A percentile compares a stretch with the other conserved stretches of the same genome.
These are phyloP conservation scores for Pterocles burchelli DNA, from an alignment of 2,113 vertebrate species.

Conservation along the genomic window DNA sequence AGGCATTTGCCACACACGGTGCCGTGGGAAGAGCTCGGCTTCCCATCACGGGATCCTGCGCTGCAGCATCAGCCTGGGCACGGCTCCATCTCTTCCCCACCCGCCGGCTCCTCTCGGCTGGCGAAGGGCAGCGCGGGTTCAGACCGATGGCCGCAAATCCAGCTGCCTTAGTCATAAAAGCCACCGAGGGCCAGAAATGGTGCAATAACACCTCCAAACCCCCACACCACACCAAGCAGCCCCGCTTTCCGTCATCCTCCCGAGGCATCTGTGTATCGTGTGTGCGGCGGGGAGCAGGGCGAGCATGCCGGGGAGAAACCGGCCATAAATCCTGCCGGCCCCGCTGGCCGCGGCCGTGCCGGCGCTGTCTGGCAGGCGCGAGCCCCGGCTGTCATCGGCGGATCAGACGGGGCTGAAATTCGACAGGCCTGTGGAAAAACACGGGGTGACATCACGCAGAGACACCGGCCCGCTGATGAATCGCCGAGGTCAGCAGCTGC, in stretches of 20 bases:
- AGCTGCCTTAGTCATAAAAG: background rate
- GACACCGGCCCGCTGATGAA: conserved; percentile 15
- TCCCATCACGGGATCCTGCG: fast-evolving
- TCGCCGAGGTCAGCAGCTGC: background rate
- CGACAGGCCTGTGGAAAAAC: conserved; percentile 51
- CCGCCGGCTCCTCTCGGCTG: fast-evolving
- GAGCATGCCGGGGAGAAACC: background rate
- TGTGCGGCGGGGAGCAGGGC: background rate
- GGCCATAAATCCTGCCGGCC: background rate
- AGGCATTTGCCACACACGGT: background rate
- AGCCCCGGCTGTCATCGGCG: conserved; percentile 6
- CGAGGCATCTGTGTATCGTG: background rate
- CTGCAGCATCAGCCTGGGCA: background rate
- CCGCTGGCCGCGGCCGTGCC: background rate
- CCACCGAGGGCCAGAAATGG: background rate
- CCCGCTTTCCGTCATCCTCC: background rate
- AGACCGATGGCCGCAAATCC: fast-evolving
- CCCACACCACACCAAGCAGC: fast-evolving
- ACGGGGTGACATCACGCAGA: conserved; percentile 52
- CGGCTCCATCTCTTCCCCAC: background rate
- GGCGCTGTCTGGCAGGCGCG: background rate
- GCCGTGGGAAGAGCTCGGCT: background rate
- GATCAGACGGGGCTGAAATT: background rate
- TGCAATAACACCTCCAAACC: background rate
- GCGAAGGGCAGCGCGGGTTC: fast-evolving